Evolutionary conservation across 1,140 invertebrate species (phyloP).

Genomic region (Portunus trituberculatus): DNA sequence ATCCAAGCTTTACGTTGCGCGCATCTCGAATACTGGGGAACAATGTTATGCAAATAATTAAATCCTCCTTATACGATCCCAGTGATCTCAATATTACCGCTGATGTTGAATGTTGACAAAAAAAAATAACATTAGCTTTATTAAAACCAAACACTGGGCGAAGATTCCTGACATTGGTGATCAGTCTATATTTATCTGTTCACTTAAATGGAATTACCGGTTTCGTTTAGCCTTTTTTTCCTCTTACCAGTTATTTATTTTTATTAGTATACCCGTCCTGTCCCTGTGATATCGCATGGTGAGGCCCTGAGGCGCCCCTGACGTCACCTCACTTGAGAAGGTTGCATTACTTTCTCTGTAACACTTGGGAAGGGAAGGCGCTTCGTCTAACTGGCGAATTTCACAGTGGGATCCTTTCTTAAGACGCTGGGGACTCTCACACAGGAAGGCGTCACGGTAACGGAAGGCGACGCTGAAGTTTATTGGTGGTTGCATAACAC

Average conservation of each 20-base stretch:
- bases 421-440: too few species aligned
- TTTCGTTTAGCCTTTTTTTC: not conserved
- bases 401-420: too few species aligned
- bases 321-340: too few species aligned
- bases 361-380: too few species aligned
- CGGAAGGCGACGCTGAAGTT: too few species aligned
- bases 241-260: not conserved
- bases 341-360: too few species aligned
- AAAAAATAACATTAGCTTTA: not conserved
- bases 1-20: not conserved
- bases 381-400: too few species aligned
- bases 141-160: not conserved
- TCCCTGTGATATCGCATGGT: too few species aligned
- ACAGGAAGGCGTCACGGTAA: too few species aligned
- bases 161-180: not conserved
- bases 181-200: constrained; percentile 3
- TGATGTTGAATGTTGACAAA: not conserved
- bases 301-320: too few species aligned
- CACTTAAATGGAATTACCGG: not conserved
- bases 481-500: too few species aligned
- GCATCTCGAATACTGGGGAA: not conserved
- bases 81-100: not conserved
- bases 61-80: not conserved
- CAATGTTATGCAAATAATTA: not conserved
- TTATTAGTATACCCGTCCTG: too few species aligned